These are phyloP conservation scores for Polyommatus icarus DNA, from an alignment of 2,888 invertebrate genomes.

Conservation along the genomic window DNA sequence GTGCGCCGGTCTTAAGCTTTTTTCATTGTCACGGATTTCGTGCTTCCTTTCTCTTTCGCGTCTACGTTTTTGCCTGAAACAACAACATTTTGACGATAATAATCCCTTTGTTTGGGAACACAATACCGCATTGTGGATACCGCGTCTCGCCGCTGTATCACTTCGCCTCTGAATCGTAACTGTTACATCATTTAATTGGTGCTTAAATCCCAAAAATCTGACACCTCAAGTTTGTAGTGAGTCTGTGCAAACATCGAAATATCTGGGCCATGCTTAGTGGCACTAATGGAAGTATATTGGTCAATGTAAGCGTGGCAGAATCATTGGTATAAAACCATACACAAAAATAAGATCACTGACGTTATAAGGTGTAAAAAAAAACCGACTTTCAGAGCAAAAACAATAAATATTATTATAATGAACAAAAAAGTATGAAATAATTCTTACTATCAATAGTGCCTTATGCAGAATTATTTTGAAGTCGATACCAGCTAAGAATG, in stretches of 20 bases:
- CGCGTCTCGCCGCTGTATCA: slow-evolving; percentile 34
- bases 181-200: neutral
- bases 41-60: slow-evolving; percentile 33
- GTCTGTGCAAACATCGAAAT: neutral
- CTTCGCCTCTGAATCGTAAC: slow-evolving; percentile 26
- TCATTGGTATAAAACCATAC: too few species aligned
- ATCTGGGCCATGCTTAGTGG: neutral
- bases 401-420: too few species aligned
- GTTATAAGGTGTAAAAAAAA: too few species aligned
- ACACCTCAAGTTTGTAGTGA: neutral
- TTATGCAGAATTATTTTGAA: too few species aligned
- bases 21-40: slow-evolving; percentile 29
- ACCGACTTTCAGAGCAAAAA: too few species aligned
- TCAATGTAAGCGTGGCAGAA: too few species aligned
- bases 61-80: slow-evolving; percentile 31
- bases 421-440: too few species aligned
- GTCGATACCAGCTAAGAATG: too few species aligned
- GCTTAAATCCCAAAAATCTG: neutral
- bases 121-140: slow-evolving; percentile 35
- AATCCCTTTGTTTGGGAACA: slow-evolving; percentile 37
- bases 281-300: neutral
- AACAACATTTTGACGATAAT: slow-evolving; percentile 34
- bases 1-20: slow-evolving; percentile 5
- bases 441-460: too few species aligned
- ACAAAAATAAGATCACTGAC: too few species aligned